Evolutionary conservation across 2,888 invertebrate species (phyloP).

Genomic region (Drosophila meridionalis): DNA sequence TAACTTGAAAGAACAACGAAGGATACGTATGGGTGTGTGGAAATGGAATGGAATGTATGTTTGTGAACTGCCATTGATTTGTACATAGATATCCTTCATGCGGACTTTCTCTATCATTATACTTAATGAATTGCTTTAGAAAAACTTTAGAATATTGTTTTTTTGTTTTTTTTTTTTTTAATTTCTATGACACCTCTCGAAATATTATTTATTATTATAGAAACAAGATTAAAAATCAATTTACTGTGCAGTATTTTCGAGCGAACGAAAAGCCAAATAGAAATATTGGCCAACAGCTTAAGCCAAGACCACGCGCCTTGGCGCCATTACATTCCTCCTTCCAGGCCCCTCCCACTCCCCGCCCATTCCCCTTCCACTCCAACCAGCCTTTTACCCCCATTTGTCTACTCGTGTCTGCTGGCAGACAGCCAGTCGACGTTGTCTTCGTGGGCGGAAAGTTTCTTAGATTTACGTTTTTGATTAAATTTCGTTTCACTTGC

Average conservation of each 20-base stretch:
- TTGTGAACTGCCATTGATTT: neutral
- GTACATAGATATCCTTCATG: neutral
- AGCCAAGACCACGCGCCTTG: constrained; percentile 22
- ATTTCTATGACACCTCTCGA: neutral
- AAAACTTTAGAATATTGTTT: too few relatives aligned
- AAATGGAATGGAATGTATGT: too few relatives aligned
- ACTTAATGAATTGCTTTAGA: neutral
- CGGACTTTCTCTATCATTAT: too few relatives aligned
- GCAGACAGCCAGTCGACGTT: constrained; percentile 48
- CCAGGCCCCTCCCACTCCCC: too few relatives aligned
- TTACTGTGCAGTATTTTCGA: neutral
- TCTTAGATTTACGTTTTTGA: constrained; percentile 73
- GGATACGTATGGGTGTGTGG: neutral
- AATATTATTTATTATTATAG: neutral
- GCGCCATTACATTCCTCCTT: constrained; percentile 20
- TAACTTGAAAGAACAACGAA: neutral
- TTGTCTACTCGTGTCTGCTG: constrained; percentile 45
- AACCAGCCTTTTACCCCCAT: constrained; percentile 2
- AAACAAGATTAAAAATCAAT: constrained; percentile 16
- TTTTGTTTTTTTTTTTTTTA: too few relatives aligned
- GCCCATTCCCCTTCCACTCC: neutral
- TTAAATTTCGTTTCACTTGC: constrained; percentile 74
- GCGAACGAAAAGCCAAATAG: neutral
- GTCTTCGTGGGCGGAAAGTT: constrained; percentile 54
- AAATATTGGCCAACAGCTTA: constrained; percentile 10